These are phyloP conservation scores for Tympanuchus pallidicinctus DNA, from an alignment of 2,113 vertebrate genomes.

Conservation along the genomic window DNA sequence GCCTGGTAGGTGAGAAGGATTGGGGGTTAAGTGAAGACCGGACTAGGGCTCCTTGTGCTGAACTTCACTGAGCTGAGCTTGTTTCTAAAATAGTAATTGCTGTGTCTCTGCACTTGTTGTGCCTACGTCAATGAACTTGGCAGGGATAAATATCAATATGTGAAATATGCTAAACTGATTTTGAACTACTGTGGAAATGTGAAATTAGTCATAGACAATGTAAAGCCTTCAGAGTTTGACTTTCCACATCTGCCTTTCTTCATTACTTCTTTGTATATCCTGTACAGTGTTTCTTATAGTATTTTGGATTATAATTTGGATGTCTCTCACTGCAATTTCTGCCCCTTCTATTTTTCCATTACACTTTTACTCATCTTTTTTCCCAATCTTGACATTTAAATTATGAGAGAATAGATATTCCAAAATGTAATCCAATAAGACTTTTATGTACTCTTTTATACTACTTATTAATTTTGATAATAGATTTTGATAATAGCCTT, in stretches of 20 bases:
- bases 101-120: neutral
- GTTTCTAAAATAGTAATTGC: neutral
- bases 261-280: neutral
- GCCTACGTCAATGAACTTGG: rapidly evolving
- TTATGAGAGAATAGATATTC: neutral
- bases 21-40: neutral
- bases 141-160: neutral
- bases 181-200: rapidly evolving
- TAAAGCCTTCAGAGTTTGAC: neutral
- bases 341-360: neutral
- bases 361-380: neutral
- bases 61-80: neutral
- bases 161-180: neutral
- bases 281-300: neutral
- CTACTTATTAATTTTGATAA: neutral
- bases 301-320: neutral
- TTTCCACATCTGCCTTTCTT: neutral
- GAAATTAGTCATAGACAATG: neutral
- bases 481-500: neutral
- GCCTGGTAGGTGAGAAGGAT: rapidly evolving
- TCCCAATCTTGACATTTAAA: neutral
- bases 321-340: rapidly evolving
- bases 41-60: neutral
- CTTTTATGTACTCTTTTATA: neutral
- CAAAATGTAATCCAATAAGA: neutral